Percentiles rank a stretch among this genome's conserved stretches.
phyloP scores from a whole-genome alignment of 2,113 vertebrate genomes.

The Chaenogobius annularis region DNA sequence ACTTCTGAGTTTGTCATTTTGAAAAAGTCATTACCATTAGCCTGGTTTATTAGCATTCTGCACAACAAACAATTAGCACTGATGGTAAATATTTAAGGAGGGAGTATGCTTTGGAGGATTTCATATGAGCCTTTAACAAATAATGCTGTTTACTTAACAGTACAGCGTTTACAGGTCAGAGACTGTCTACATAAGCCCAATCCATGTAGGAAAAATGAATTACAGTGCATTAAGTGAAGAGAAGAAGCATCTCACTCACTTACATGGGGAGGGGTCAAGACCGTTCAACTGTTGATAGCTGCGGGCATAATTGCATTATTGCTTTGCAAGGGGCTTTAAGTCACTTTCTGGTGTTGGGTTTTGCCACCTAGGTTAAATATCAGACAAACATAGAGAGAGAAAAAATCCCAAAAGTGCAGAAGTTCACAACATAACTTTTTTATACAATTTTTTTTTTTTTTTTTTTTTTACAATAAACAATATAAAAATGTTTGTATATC shows the following conservation, averaged over 20 bases:
- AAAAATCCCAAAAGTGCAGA: too few relatives aligned
- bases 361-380: too few relatives aligned
- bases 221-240: background rate
- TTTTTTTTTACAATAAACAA: too few relatives aligned
- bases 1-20: background rate
- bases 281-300: background rate
- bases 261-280: background rate
- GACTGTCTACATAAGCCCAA: background rate
- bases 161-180: background rate
- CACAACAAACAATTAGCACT: background rate
- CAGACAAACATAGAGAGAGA: too few relatives aligned
- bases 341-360: too few relatives aligned
- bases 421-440: too few relatives aligned
- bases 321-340: too few relatives aligned
- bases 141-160: background rate
- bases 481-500: too few relatives aligned
- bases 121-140: background rate
- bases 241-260: background rate
- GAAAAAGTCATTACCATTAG: background rate
- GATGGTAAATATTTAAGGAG: background rate
- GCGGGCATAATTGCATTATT: background rate
- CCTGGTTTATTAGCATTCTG: background rate
- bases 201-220: background rate
- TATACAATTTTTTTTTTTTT: too few relatives aligned
- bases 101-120: background rate